Evolutionary conservation across 2,888 invertebrate species (phyloP), one percentile per base, ranked within the genome.

Genomic region (Ceratothoa steindachneri): DNA sequence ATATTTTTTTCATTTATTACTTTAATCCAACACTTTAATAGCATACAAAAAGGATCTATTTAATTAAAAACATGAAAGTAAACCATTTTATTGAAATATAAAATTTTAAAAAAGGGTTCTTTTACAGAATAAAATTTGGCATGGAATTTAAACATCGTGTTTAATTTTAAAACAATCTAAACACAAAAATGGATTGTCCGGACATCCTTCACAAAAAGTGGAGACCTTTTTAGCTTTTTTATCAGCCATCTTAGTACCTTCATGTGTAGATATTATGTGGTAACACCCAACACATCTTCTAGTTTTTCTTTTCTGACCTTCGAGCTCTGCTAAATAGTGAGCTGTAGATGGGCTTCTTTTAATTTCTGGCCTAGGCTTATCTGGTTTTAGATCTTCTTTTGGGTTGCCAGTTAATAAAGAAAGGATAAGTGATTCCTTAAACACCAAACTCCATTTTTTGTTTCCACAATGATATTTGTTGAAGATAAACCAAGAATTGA

Each of bases 401-500:
- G 71, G 71, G 41, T 30, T 19, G 29, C 66, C 55, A 66, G 71
- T 66, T 9, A 55, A 30, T 22, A 55, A 30, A 15, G 67, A 68
- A 9, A 68, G 31, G 19, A 68, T 30, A 0, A 68, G 12, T 27
- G 68, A 75, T 60, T 75, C 69, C 29, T 28, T 53, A 51, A 75
- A 60, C 41, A 53, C 29, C 67, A 71, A 31, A 24, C 30, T 29
- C 41, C 65, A 67, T 74, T 41, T 67, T 22, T 74, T 52, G 60
- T 74, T 41, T 60, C 70, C 53, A 64, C 28, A 30, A 65, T 30
- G 15, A 28, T 69, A 73, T 41, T 69, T 73, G 65, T 52, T 73
- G 66, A 64, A 73, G 51, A 73, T 12, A 41, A 52, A 30, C 24
- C 9, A 52, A 28, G 66, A 53, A 64, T 70, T 65, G 30, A 73